Base-by-base conservation (phyloP, 2,888 invertebrate genomes). In the Apotomis capreana region DNA sequence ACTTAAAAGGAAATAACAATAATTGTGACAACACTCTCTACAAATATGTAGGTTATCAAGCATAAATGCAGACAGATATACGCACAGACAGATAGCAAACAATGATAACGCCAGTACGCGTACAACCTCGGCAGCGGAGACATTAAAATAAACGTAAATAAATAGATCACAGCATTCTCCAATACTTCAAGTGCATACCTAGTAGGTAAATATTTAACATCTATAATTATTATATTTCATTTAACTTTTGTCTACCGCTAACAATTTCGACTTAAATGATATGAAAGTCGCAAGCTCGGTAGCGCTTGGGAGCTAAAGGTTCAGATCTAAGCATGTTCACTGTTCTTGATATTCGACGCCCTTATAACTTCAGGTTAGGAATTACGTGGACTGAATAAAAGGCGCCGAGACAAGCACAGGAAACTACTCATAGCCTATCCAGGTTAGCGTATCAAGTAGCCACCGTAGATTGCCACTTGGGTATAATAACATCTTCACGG, bases 261-360 rank as follows among this genome's bases (percentile, higher is more conserved):
- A 62, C 51, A 71, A 71, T 68, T 70, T 70, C 54, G 60, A 62
- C 67, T 71, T 62, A 68, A 40, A 62, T 68, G 67, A 68, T 71
- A 71, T 70, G 60, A 36, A 37, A 61, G 44, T 13, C 40, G 49
- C 52, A 49, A 49, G 10, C 49, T 49, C 49, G 9, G 49, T 6
- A 9, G 49, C 49, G 49, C 49, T 49, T 49, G 9, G 55, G 55
- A 26, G n/a, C 37, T 67, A n/a, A 12, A 49, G 9, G 0, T 40
- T 6, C 5, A 6, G 5, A 40, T 40, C 6, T 1, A 40, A 40
- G 40, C 40, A 40, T 40, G 40, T 40, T 6, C 40, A 40, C 40
- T 40, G 40, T 40, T 40, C 40, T 40, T 40, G 40, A 0, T 5
- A 6, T 6, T 40, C 40, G 1, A 40, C 40, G 6, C 5, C 40